Evolutionary conservation across 2,888 invertebrate species (phyloP).

Genomic region (Drosophila prolongata): DNA sequence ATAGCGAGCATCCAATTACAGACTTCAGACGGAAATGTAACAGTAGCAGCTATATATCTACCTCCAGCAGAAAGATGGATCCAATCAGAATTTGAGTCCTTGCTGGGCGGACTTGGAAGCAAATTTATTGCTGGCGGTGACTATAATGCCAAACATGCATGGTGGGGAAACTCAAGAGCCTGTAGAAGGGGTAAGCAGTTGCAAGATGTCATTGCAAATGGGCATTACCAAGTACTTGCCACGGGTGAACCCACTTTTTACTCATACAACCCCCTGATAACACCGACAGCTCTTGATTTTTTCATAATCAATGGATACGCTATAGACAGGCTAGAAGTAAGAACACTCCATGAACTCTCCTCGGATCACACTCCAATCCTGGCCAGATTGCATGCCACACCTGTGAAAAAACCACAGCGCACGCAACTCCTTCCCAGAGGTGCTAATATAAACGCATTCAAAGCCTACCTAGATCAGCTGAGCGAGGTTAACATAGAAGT

Average conservation of each 20-base stretch:
- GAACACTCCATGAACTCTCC: not conserved
- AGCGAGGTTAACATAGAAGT: not conserved
- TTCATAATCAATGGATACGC: not conserved
- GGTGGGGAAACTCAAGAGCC: not conserved
- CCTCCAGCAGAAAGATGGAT: slow-evolving; percentile 2
- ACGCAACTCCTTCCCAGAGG: not conserved
- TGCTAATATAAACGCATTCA: not conserved
- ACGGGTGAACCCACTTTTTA: slow-evolving; percentile 1
- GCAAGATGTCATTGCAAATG: not conserved
- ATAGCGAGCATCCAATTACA: not conserved
- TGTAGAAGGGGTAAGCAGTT: slow-evolving; percentile 2
- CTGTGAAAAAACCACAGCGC: not conserved
- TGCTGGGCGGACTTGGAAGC: no score
- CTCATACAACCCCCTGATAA: not conserved
- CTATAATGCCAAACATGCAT: slow-evolving; percentile 2
- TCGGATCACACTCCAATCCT: not conserved
- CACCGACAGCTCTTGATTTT: not conserved
- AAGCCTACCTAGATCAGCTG: not conserved
- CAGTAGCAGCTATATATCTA: not conserved
- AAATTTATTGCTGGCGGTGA: no score
- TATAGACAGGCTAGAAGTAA: not conserved
- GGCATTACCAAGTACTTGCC: not conserved
- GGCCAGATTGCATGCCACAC: not conserved
- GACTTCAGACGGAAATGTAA: not conserved
- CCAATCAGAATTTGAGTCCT: slow-evolving; percentile 1